Conservation (phyloP, 2,888 invertebrate species). For the Iselma pallidipennis region DNA sequence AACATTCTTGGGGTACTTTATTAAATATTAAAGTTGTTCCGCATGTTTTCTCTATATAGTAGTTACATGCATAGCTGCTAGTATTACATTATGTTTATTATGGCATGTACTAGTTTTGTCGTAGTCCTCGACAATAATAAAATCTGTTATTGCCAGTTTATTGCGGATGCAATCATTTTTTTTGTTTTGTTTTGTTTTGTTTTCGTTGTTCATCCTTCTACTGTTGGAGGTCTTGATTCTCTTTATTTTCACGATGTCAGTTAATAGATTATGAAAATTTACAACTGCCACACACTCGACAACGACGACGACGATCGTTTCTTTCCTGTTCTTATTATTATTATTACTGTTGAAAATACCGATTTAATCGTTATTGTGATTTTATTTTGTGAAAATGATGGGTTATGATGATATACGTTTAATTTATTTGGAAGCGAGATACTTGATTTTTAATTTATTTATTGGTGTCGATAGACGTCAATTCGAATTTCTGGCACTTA, state of each 20-base stretch:
- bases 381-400: background rate
- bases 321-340: background rate
- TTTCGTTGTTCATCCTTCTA: background rate
- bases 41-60: background rate
- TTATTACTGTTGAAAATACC: background rate
- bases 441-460: background rate
- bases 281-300: background rate
- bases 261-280: constrained; percentile 1
- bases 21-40: background rate
- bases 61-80: background rate
- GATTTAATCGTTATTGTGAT: background rate
- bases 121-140: constrained; percentile 14
- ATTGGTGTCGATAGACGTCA: background rate
- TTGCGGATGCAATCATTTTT: constrained; percentile 2
- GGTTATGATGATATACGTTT: background rate
- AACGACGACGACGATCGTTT: background rate
- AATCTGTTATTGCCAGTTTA: constrained; percentile 19
- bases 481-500: background rate
- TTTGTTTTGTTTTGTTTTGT: background rate
- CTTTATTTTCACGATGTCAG: background rate
- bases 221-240: background rate
- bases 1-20: background rate
- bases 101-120: background rate
- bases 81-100: background rate
- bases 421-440: background rate